These are phyloP conservation scores for Lagria hirta DNA, from an alignment of 2,888 invertebrate genomes.

Conservation along the genomic window DNA sequence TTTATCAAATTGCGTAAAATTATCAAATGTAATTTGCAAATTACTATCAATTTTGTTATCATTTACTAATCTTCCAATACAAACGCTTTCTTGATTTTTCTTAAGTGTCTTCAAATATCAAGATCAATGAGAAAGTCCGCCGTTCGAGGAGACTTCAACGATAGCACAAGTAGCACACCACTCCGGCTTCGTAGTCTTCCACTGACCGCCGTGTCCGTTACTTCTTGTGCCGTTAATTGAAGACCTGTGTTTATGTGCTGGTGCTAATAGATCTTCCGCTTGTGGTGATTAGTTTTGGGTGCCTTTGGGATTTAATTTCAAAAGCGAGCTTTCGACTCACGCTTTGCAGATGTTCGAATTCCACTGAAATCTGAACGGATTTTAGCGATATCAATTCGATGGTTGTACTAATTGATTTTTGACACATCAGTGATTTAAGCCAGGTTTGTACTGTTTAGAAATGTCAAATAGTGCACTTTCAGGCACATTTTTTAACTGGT, in stretches of 20 bases:
- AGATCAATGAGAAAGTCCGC: constrained; percentile 45
- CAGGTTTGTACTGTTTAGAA: too few species aligned
- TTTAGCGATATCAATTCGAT: background rate
- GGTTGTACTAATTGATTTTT: constrained; percentile 15
- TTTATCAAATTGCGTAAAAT: too few species aligned
- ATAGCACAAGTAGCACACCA: constrained; percentile 42
- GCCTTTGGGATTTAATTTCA: constrained; percentile 4
- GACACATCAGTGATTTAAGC: too few species aligned
- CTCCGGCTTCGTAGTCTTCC: constrained; percentile 19
- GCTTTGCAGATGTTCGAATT: constrained; percentile 14
- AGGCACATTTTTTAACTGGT: background rate
- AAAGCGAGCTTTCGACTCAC: too few species aligned
- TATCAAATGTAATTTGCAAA: too few species aligned
- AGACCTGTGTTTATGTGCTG: constrained; percentile 5
- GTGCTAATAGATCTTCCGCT: constrained; percentile 4
- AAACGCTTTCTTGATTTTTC: too few species aligned
- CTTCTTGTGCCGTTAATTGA: constrained; percentile 26
- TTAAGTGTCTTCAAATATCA: too few species aligned
- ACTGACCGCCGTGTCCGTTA: constrained; percentile 24
- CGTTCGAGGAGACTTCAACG: constrained; percentile 41
- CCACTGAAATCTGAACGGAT: constrained; percentile 7
- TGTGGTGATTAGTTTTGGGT: constrained; percentile 20
- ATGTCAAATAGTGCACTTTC: background rate
- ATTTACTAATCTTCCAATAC: too few species aligned
- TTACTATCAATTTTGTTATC: too few species aligned